Base-by-base conservation (phyloP, 1,140 invertebrate genomes). In the Drosophila bifasciata region DNA sequence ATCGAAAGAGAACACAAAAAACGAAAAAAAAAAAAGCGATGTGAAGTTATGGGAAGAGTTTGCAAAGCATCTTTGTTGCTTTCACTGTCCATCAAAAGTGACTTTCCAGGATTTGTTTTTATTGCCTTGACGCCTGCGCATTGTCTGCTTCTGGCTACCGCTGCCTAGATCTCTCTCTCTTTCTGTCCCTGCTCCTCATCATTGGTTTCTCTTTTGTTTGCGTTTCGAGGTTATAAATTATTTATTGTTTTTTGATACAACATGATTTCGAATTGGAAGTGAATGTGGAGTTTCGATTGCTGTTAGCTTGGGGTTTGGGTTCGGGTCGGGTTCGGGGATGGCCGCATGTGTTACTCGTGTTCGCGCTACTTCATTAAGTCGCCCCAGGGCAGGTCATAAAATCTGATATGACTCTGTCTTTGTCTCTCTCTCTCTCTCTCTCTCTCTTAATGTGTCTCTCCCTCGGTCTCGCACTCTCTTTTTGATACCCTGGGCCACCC, bases 61-160 rank as follows among this genome's bases (percentile, higher is more conserved):
- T 50, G 49, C 8, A 25, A 1, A 8, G 8, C 23, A 57, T 13
- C 32, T 36, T 36, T 36, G 32, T 5, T 13, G 11, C 11, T 36
- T 13, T 39, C 21, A 9, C 21, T 25, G 15, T 21, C 19, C 19
- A 17, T 15, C 16, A 16, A 48, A n/a, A 17, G 25, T 16, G 49
- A 39, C 32, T 43, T 71, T 50, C 21, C 15, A 15, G 68, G 70
- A 74, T 64, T 74, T 74, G 62, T 39, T 83, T 77, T 83, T 83
- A 79, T 79, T 74, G 59, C 81, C 61, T 74, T 73, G 81, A 64
- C 83, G 81, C 83, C 73, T 79, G 81, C 81, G 81, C 81, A 67
- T n/a, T 19, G n/a, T 21, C 5, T 0, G 19, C 3, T 19, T 2
- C 19, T 3, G 19, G 23, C 23, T 25, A 6, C 23, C 23, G 23